phyloP scores from a whole-genome alignment of 2,888 invertebrate species.

The Glomeris marginata region DNA sequence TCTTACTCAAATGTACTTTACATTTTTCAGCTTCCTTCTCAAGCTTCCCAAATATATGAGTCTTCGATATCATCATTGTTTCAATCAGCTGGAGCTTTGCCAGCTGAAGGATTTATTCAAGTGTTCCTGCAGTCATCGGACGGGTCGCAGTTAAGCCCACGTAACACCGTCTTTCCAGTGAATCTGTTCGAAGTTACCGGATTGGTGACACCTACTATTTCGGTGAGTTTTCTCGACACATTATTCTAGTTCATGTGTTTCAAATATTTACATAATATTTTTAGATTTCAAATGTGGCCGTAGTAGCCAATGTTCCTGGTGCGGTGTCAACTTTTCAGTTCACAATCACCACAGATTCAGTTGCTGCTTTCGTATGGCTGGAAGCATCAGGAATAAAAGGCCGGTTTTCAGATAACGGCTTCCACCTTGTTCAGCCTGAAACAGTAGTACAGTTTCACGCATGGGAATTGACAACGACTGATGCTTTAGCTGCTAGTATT shows the following conservation, averaged over 20 bases:
- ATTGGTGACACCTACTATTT: background rate
- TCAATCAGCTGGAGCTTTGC: constrained; percentile 6
- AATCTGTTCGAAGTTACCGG: background rate
- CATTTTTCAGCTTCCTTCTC: constrained; percentile 13
- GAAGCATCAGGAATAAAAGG: constrained; percentile 24
- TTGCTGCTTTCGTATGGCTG: constrained; percentile 30
- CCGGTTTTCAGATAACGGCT: constrained; percentile 31
- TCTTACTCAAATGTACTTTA: background rate
- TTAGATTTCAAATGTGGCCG: background rate
- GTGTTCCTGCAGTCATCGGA: background rate
- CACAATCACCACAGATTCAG: constrained; percentile 20
- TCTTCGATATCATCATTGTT: constrained; percentile 1
- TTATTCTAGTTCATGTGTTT: too few species aligned
- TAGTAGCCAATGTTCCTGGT: background rate
- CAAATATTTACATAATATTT: too few species aligned
- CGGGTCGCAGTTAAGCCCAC: background rate
- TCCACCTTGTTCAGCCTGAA: constrained; percentile 22
- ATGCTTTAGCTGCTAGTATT: background rate
- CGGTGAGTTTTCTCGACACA: background rate
- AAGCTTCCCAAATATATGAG: constrained; percentile 9
- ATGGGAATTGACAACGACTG: background rate
- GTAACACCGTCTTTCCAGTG: background rate
- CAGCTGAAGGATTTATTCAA: too few species aligned
- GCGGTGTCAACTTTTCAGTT: constrained; percentile 11
- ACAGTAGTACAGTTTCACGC: constrained; percentile 12